Percentiles rank a stretch among this genome's conserved stretches.
phyloP scores from a whole-genome alignment of 2,888 invertebrate species.

The Pandemis heparana region DNA sequence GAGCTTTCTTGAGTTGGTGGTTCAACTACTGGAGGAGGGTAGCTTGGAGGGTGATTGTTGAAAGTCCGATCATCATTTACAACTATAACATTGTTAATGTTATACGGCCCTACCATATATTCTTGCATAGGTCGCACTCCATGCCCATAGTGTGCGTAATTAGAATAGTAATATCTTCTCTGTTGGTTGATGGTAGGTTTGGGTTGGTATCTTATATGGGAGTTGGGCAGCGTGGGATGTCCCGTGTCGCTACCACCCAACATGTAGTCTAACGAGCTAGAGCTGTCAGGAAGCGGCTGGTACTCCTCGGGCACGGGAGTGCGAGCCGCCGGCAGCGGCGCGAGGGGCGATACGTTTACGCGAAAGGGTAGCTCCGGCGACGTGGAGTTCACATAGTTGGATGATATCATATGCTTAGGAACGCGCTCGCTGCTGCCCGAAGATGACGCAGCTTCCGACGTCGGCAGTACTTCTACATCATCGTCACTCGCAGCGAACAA shows the following conservation, averaged over 20 bases:
- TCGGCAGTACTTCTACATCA: conserved; percentile 81
- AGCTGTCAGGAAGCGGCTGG: conserved; percentile 79
- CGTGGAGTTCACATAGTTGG: conserved; percentile 72
- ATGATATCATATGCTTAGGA: conserved; percentile 66
- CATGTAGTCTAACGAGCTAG: conserved; percentile 72
- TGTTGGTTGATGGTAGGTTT: conserved; percentile 63
- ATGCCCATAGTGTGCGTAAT: conserved; percentile 59
- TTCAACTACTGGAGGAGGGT: conserved; percentile 57
- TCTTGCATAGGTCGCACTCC: conserved; percentile 59
- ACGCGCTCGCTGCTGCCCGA: conserved; percentile 54
- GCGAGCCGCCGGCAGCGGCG: conserved; percentile 67
- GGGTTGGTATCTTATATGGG: conserved; percentile 74
- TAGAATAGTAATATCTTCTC: conserved; percentile 68
- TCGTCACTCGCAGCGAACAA: conserved; percentile 88
- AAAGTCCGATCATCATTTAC: conserved; percentile 65
- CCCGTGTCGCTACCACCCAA: conserved; percentile 58
- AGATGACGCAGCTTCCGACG: conserved; percentile 53
- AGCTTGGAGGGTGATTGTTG: conserved; percentile 61
- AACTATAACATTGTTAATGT: conserved; percentile 64
- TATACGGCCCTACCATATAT: conserved; percentile 62
- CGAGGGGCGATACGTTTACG: conserved; percentile 63
- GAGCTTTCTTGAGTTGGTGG: conserved; percentile 45
- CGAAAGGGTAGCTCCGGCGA: conserved; percentile 69
- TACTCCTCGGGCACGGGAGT: conserved; percentile 81
- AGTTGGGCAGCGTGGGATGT: conserved; percentile 50